phyloP scores from a whole-genome alignment of 2,888 invertebrate genomes.

The Clostera curtula region DNA sequence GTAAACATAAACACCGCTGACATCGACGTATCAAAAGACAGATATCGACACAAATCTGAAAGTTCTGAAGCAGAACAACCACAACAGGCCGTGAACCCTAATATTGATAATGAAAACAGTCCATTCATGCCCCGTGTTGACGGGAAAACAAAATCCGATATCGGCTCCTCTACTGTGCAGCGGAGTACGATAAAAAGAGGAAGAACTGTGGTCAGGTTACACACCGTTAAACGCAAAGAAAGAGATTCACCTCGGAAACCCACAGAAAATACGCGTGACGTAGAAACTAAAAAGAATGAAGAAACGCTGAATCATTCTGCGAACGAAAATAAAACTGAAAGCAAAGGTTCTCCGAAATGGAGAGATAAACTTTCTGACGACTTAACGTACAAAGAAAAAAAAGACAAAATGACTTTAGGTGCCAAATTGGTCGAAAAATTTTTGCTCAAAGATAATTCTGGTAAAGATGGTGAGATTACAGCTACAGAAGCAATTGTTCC shows the following conservation, averaged over 20 bases:
- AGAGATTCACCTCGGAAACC: conserved; percentile 64
- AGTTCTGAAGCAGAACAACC: conserved; percentile 24
- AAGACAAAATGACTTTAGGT: conserved; percentile 80
- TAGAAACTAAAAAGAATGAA: conserved; percentile 16
- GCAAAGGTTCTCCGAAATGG: conserved; percentile 55
- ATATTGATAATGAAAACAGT: conserved; percentile 44
- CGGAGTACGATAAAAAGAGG: conserved; percentile 81
- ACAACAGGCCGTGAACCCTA: conserved; percentile 30
- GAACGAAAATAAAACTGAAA: conserved; percentile 11
- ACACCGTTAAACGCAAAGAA: conserved; percentile 75
- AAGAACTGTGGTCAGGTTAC: conserved; percentile 82
- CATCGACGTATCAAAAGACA: conserved; percentile 86
- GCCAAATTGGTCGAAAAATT: conserved; percentile 86
- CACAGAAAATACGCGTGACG: conserved; percentile 21
- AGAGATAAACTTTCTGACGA: conserved; percentile 79
- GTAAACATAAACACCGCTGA: conserved; percentile 88
- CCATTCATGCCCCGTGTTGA: conserved; percentile 65
- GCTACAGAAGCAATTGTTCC: conserved; percentile 11
- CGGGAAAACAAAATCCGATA: conserved; percentile 58
- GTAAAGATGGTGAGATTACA: conserved; percentile 25
- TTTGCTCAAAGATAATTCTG: conserved; percentile 76
- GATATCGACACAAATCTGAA: conserved; percentile 58
- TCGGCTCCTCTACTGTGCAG: conserved; percentile 51
- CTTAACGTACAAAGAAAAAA: conserved; percentile 59
- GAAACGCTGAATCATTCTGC: conserved; percentile 8